Conservation (phyloP, 2,888 invertebrate species). For the Polymixis lichenea region DNA sequence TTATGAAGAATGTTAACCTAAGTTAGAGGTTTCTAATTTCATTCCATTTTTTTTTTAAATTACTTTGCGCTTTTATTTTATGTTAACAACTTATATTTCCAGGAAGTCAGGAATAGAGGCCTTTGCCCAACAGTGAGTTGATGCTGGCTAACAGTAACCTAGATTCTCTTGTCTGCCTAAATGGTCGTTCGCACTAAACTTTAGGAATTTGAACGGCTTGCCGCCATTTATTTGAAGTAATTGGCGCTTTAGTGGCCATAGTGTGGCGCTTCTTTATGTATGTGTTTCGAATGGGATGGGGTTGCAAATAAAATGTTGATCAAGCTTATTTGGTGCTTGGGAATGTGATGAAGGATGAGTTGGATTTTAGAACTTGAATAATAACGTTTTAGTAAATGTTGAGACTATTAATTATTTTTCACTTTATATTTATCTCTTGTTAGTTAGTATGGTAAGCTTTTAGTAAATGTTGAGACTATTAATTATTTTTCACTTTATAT, state of each 20-base stretch:
- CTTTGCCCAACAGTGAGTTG: too few species aligned
- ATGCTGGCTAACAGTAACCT: too few species aligned
- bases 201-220: slow-evolving; percentile 45
- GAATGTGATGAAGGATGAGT: neutral
- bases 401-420: neutral
- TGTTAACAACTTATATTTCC: too few species aligned
- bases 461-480: neutral
- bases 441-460: neutral
- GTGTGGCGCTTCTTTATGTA: slow-evolving; percentile 32
- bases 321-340: slow-evolving; percentile 11
- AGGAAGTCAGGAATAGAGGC: too few species aligned
- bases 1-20: too few species aligned
- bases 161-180: too few species aligned
- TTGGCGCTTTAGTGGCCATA: slow-evolving; percentile 57
- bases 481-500: neutral
- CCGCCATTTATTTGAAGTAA: slow-evolving; percentile 61
- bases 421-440: neutral
- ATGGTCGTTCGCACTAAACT: too few species aligned
- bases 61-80: too few species aligned
- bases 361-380: neutral
- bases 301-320: slow-evolving; percentile 30
- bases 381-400: neutral
- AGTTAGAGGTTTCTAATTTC: too few species aligned
- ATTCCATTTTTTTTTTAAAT: too few species aligned
- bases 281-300: neutral